phyloP scores from a whole-genome alignment of 2,113 vertebrate species.

The Ageneiosus marmoratus region DNA sequence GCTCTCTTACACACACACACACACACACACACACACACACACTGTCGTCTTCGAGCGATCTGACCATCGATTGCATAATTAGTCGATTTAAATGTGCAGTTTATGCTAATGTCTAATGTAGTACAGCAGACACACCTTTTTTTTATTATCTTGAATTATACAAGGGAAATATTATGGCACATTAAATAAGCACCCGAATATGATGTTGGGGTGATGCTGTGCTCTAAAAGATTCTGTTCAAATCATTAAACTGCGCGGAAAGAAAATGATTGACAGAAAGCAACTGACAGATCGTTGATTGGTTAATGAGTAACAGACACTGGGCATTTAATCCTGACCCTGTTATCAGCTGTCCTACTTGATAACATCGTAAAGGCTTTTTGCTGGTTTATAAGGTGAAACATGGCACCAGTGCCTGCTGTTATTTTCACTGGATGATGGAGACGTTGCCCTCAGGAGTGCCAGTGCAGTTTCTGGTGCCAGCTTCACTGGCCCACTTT shows the following conservation, averaged over 20 bases:
- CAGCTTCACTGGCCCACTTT: slow-evolving; percentile 51
- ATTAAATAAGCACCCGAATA: too few relatives aligned
- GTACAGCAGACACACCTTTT: background rate
- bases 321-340: background rate
- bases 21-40: too few relatives aligned
- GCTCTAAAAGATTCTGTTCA: background rate
- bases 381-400: background rate
- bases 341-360: background rate
- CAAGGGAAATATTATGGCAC: too few relatives aligned
- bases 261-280: background rate
- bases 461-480: slow-evolving; percentile 37
- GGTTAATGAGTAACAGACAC: background rate
- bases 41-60: too few relatives aligned
- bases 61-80: background rate
- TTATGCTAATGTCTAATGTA: background rate
- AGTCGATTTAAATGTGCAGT: background rate
- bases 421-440: background rate
- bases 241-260: background rate
- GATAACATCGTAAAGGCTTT: background rate
- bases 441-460: slow-evolving; percentile 23
- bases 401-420: background rate
- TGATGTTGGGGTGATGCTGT: background rate
- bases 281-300: background rate
- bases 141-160: background rate
- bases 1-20: too few relatives aligned